These are phyloP conservation scores for Agrypnus murinus DNA, from an alignment of 2,888 invertebrate species.

Conservation along the genomic window DNA sequence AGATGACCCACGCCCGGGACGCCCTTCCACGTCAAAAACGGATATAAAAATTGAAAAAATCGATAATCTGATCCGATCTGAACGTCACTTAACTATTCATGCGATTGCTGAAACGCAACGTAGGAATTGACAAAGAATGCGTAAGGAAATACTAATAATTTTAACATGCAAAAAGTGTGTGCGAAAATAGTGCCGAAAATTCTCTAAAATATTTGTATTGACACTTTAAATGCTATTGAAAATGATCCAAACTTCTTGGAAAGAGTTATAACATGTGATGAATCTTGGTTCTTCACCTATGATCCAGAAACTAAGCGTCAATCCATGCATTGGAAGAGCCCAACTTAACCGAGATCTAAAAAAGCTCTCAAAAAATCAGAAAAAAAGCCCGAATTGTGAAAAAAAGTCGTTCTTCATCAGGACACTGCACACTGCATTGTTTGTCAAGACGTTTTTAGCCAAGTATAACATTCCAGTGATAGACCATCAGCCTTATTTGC, in stretches of 20 bases:
- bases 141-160: no score
- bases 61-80: conserved; percentile 44
- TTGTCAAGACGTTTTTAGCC: conserved; percentile 25
- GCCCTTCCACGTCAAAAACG: conserved; percentile 47
- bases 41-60: no score
- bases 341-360: no score
- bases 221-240: no score
- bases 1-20: conserved; percentile 43
- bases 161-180: no score
- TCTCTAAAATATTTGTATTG: conserved; percentile 28
- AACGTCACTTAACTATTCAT: conserved; percentile 41
- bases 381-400: conserved; percentile 49
- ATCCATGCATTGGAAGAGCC: no score
- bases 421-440: conserved; percentile 49
- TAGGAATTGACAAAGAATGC: conserved; percentile 18
- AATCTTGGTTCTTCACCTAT: no score
- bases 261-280: no score
- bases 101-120: conserved; percentile 29
- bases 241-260: no score
- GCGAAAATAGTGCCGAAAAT: no score
- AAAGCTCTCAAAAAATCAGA: conserved; percentile 34
- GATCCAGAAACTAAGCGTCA: no score
- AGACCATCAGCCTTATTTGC: conserved; percentile 19
- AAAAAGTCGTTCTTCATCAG: conserved; percentile 51
- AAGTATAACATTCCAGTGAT: conserved; percentile 13